Evolutionary conservation across 2,888 invertebrate species (phyloP).

Genomic region (Euclidia mi): DNA sequence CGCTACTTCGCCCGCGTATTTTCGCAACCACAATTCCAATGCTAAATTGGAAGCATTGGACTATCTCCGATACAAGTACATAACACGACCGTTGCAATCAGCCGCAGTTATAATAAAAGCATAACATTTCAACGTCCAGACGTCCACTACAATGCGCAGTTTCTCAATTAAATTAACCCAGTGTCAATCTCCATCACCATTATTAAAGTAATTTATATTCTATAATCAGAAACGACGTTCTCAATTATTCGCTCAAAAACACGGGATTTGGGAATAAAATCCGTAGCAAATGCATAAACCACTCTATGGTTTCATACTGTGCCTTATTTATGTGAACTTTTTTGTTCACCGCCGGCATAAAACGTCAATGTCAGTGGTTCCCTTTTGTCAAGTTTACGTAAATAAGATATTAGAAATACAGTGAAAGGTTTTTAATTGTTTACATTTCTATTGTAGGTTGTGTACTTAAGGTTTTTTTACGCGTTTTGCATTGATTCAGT

Average conservation of each 20-base stretch:
- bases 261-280: background rate
- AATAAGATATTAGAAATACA: background rate
- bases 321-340: constrained; percentile 9
- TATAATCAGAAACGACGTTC: too few species aligned
- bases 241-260: background rate
- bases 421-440: constrained; percentile 26
- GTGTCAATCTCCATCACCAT: too few species aligned
- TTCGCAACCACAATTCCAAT: too few species aligned
- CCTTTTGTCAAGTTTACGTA: constrained; percentile 1
- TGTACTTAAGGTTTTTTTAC: constrained; percentile 26
- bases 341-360: background rate
- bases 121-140: too few species aligned
- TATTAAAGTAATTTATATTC: too few species aligned
- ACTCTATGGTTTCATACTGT: background rate
- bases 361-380: constrained; percentile 3
- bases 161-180: too few species aligned
- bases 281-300: background rate
- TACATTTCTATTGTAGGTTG: constrained; percentile 25
- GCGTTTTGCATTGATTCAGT: constrained; percentile 6
- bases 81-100: too few species aligned
- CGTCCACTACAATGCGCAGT: too few species aligned
- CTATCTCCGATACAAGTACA: too few species aligned
- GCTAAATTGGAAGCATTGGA: too few species aligned
- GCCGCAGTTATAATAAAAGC: too few species aligned
- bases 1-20: too few species aligned